phyloP scores from a whole-genome alignment of 2,888 invertebrate genomes.

The Eristalis pertinax region DNA sequence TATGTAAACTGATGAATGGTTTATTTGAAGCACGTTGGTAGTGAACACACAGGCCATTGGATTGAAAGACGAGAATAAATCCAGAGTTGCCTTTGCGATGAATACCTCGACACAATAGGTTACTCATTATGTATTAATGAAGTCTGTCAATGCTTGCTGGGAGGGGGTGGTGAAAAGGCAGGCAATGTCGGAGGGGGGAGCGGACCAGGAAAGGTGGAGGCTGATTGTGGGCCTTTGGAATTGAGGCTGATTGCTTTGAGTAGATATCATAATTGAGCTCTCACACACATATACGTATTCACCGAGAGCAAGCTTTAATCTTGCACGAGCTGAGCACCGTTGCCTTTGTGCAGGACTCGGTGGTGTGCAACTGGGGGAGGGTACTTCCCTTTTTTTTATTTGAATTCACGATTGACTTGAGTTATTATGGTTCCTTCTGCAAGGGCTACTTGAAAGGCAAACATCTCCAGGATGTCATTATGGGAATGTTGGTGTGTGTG shows the following conservation, averaged over 20 bases:
- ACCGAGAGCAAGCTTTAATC: neutral
- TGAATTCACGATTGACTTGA: neutral
- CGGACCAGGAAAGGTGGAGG: neutral
- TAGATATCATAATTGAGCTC: slow-evolving; percentile 11
- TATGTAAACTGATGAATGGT: slow-evolving; percentile 72
- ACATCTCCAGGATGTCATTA: neutral
- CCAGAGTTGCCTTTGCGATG: slow-evolving; percentile 40
- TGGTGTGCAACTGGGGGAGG: neutral
- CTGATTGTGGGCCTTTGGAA: neutral
- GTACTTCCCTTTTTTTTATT: neutral
- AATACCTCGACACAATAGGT: slow-evolving; percentile 59
- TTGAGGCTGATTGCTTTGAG: neutral
- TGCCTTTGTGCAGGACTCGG: neutral
- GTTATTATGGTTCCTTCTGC: neutral
- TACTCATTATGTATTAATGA: slow-evolving; percentile 59
- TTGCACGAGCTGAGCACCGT: neutral
- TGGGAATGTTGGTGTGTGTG: neutral
- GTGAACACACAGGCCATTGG: slow-evolving; percentile 4
- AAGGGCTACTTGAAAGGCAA: neutral
- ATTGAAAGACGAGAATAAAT: slow-evolving; percentile 16
- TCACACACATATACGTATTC: too few species aligned
- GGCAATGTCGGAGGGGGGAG: neutral
- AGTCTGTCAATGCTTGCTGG: slow-evolving; percentile 44
- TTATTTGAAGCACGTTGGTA: slow-evolving; percentile 56
- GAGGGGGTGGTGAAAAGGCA: slow-evolving; percentile 4